Percentiles rank a stretch among this genome's conserved stretches.
phyloP scores from a whole-genome alignment of 2,113 vertebrate genomes.

The Calidris pugnax region DNA sequence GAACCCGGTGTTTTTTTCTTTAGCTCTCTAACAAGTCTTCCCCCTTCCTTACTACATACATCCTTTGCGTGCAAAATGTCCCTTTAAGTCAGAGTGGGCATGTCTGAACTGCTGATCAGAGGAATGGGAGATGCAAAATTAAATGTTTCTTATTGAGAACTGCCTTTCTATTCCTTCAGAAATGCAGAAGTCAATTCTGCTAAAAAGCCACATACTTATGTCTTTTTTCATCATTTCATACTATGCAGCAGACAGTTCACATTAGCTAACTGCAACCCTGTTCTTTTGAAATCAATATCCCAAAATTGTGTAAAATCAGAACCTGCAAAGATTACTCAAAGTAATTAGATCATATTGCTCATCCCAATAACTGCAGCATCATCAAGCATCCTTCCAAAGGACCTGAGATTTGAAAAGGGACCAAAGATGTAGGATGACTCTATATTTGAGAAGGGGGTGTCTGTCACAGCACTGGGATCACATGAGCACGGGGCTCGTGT shows the following conservation, averaged over 20 bases:
- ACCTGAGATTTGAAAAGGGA: neutral
- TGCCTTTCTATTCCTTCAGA: neutral
- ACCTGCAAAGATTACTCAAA: neutral
- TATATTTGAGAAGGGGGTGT: neutral
- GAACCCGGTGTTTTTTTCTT: neutral
- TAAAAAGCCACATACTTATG: neutral
- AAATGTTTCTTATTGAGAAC: neutral
- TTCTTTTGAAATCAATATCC: neutral
- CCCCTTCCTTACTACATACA: neutral
- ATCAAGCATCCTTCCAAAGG: neutral
- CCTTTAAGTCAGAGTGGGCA: neutral
- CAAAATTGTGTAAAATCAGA: neutral
- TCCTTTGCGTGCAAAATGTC: neutral
- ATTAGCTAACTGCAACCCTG: neutral
- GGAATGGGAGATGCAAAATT: neutral
- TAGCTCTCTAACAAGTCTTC: neutral
- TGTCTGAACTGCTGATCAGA: neutral
- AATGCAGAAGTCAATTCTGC: neutral
- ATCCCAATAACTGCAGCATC: neutral
- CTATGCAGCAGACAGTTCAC: neutral
- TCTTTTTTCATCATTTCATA: neutral
- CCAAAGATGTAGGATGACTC: neutral
- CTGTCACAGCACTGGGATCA: neutral
- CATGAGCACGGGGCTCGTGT: fast-evolving
- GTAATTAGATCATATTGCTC: neutral